Evolutionary conservation across 2,113 vertebrate genomes (phyloP).

Genomic region (Procapra przewalskii): DNA sequence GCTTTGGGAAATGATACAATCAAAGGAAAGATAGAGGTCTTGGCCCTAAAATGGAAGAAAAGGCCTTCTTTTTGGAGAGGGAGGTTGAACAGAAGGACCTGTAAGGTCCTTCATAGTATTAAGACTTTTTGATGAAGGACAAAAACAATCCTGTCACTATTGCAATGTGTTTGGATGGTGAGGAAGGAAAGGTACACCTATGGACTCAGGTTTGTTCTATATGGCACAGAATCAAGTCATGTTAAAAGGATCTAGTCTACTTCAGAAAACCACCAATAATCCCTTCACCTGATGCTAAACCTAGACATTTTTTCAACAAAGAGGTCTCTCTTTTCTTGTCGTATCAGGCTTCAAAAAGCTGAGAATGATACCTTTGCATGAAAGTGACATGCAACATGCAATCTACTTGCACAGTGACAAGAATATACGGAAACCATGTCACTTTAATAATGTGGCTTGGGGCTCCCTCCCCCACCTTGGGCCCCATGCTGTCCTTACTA

Average conservation of each 20-base stretch:
- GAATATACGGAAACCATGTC: neutral
- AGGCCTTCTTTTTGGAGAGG: neutral
- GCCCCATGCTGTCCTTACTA: neutral
- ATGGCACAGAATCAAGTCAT: neutral
- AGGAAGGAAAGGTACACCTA: neutral
- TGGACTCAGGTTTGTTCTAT: neutral
- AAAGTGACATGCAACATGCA: neutral
- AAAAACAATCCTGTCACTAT: neutral
- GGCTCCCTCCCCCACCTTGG: neutral
- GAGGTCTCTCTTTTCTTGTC: neutral
- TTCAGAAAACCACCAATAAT: neutral
- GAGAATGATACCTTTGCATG: neutral
- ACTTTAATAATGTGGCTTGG: constrained; percentile 7
- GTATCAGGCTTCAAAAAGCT: neutral
- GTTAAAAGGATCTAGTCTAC: neutral
- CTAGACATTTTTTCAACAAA: neutral
- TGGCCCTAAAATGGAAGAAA: neutral
- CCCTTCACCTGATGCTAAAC: neutral
- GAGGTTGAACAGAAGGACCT: neutral
- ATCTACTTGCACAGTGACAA: neutral
- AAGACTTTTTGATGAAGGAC: neutral
- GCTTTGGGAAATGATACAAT: neutral
- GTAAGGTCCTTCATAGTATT: neutral
- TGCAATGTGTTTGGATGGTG: neutral
- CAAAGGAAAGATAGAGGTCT: neutral